Conservation (phyloP, 2,797 vertebrate species). For the Peromyscus nudipes region DNA sequence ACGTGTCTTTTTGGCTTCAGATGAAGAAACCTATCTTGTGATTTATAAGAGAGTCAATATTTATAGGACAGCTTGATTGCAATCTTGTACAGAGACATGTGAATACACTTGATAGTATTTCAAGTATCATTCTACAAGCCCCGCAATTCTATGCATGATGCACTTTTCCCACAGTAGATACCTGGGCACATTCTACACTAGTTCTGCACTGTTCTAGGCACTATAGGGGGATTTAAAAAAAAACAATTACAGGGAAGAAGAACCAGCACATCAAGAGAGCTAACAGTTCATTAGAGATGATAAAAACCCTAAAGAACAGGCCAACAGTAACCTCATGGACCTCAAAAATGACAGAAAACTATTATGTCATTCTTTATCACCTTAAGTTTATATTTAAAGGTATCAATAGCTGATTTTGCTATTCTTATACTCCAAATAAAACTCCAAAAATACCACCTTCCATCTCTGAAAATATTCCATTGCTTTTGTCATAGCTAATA, state of each 20-base stretch:
- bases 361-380: not conserved
- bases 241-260: not conserved
- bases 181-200: not conserved
- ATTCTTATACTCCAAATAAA: not conserved
- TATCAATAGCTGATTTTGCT: not conserved
- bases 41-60: conserved; percentile 53
- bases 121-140: not conserved
- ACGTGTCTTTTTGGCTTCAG: not conserved
- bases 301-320: not conserved
- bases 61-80: not conserved
- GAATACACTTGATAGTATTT: conserved; percentile 31
- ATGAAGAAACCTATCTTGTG: conserved; percentile 37
- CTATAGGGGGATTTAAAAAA: not conserved
- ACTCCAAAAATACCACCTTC: not conserved
- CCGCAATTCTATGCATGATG: conserved; percentile 37
- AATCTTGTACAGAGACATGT: not conserved
- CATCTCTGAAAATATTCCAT: conserved; percentile 29
- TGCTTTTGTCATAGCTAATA: not conserved
- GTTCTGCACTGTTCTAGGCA: not conserved
- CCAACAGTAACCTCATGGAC: not conserved
- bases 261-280: not conserved
- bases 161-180: not conserved
- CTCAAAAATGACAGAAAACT: not conserved
- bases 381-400: not conserved
- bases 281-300: not conserved